Conservation (phyloP, 2,113 vertebrate genomes). For the Oostethus manadensis region DNA sequence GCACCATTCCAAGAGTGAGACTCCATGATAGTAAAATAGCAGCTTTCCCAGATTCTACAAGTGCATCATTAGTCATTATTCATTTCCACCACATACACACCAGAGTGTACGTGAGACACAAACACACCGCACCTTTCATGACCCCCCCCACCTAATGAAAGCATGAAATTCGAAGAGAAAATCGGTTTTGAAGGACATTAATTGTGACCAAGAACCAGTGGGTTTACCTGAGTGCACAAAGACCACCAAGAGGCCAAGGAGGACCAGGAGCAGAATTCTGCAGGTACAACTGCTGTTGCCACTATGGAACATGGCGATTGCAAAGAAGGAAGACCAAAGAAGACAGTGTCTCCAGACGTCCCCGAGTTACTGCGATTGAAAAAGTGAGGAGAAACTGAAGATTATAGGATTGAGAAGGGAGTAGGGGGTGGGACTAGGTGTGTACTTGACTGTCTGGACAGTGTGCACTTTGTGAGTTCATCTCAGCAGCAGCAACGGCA, state of each 20-base stretch:
- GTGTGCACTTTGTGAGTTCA: slow-evolving; percentile 68
- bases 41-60: slow-evolving; percentile 54
- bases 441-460: slow-evolving; percentile 56
- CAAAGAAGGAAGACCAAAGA: slow-evolving; percentile 1
- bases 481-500: slow-evolving; percentile 21
- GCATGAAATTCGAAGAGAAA: neutral
- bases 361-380: slow-evolving; percentile 30
- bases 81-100: slow-evolving; percentile 17
- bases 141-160: too few species aligned
- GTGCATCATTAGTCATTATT: slow-evolving; percentile 55
- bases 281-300: slow-evolving; percentile 41
- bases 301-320: slow-evolving; percentile 58
- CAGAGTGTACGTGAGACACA: neutral
- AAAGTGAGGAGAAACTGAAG: slow-evolving; percentile 27
- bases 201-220: neutral
- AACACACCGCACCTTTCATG: neutral
- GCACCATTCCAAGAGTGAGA: slow-evolving; percentile 22
- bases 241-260: slow-evolving; percentile 58
- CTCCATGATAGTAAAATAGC: slow-evolving; percentile 51
- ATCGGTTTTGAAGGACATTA: neutral
- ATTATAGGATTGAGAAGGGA: slow-evolving; percentile 20
- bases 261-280: slow-evolving; percentile 49
- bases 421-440: slow-evolving; percentile 46
- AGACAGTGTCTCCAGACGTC: slow-evolving; percentile 36
- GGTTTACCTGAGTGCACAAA: slow-evolving; percentile 66